Evolutionary conservation across 2,888 invertebrate genomes (phyloP).

Genomic region (Xanthostigma xanthostigma): DNA sequence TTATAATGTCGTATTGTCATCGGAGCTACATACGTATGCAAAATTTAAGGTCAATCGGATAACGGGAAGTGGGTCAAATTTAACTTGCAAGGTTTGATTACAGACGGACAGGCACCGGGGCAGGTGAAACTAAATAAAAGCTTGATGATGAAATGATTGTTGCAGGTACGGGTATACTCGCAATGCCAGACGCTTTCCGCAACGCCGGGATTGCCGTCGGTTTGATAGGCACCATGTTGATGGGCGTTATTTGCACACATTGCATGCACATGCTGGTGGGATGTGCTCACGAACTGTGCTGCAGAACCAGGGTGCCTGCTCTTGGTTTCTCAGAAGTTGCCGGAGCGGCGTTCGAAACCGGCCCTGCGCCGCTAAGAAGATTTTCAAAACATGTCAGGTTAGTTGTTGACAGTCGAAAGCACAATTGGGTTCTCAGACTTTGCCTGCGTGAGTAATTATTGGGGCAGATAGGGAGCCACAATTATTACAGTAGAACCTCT

Average conservation of each 20-base stretch:
- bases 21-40: too few relatives aligned
- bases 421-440: too few relatives aligned
- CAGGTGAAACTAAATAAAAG: too few relatives aligned
- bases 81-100: too few relatives aligned
- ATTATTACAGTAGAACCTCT: too few relatives aligned
- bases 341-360: slow-evolving; percentile 58
- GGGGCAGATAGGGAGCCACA: too few relatives aligned
- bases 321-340: slow-evolving; percentile 70
- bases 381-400: slow-evolving; percentile 48
- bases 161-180: slow-evolving; percentile 82
- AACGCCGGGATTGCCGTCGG: slow-evolving; percentile 82
- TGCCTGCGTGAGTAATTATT: too few relatives aligned
- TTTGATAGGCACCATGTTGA: slow-evolving; percentile 60
- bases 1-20: too few relatives aligned
- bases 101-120: too few relatives aligned
- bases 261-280: slow-evolving; percentile 78
- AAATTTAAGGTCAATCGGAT: too few relatives aligned
- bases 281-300: slow-evolving; percentile 60
- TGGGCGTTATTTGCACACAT: slow-evolving; percentile 82
- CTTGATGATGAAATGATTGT: slow-evolving; percentile 8
- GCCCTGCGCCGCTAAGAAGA: slow-evolving; percentile 47
- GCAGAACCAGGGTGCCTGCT: slow-evolving; percentile 49
- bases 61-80: too few relatives aligned
- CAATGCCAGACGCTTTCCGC: slow-evolving; percentile 90
- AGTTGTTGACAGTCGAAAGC: slow-evolving; percentile 18